Conservation (phyloP, 2,797 vertebrate species). For the Coluber constrictor region DNA sequence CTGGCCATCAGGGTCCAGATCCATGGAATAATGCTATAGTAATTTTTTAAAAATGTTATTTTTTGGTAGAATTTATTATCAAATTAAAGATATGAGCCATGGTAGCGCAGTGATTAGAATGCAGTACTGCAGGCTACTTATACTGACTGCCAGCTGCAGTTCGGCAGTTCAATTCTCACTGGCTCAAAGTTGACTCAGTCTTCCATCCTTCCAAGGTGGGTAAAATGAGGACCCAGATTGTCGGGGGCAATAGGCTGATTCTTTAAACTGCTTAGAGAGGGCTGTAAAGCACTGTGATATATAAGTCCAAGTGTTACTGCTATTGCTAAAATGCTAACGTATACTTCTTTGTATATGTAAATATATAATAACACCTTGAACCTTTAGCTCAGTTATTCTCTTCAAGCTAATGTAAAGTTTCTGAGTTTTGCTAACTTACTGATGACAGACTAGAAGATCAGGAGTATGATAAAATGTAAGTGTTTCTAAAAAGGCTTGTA, state of each 20-base stretch:
- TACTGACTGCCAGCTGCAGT: too few relatives aligned
- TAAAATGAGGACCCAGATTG: too few relatives aligned
- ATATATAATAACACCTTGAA: neutral
- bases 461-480: slow-evolving; percentile 61
- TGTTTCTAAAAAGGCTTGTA: slow-evolving; percentile 56
- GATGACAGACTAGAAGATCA: slow-evolving; percentile 29
- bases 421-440: slow-evolving; percentile 51
- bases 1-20: neutral
- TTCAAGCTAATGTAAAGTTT: slow-evolving; percentile 31
- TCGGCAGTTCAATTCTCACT: too few relatives aligned
- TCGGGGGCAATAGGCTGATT: too few relatives aligned
- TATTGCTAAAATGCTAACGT: too few relatives aligned
- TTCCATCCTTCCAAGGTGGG: too few relatives aligned
- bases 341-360: neutral
- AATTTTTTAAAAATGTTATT: neutral
- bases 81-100: neutral
- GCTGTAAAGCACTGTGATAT: too few relatives aligned
- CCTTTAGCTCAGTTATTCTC: slow-evolving; percentile 27
- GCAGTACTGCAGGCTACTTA: too few relatives aligned
- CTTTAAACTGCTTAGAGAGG: too few relatives aligned
- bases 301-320: too few relatives aligned
- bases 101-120: too few relatives aligned
- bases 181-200: too few relatives aligned
- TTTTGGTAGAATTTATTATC: neutral
- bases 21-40: neutral